Conservation (phyloP, 2,888 invertebrate genomes). For the Nysson spinosus region DNA sequence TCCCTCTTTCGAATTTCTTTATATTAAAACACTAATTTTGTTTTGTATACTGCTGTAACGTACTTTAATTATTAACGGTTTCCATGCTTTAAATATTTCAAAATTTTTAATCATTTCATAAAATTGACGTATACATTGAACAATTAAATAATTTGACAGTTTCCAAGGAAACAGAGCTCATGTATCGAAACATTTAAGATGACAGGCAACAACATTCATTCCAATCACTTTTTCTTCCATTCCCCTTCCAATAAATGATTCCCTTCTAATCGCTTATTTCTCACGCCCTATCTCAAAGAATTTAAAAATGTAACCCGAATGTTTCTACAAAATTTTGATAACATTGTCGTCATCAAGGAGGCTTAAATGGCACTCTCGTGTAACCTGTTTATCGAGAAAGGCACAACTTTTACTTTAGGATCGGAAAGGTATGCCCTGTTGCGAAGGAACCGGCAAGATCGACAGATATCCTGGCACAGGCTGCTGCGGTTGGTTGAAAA, state of each 20-base stretch:
- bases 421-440: slow-evolving; percentile 58
- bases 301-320: slow-evolving; percentile 41
- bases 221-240: neutral
- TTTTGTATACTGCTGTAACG: too few relatives aligned
- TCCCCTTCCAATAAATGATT: slow-evolving; percentile 4
- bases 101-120: too few relatives aligned
- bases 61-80: too few relatives aligned
- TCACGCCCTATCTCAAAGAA: slow-evolving; percentile 6
- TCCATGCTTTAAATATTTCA: too few relatives aligned
- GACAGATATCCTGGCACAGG: slow-evolving; percentile 50
- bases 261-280: neutral
- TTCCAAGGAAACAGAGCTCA: neutral
- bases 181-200: neutral
- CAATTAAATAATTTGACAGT: neutral
- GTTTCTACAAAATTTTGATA: neutral
- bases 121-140: neutral
- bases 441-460: slow-evolving; percentile 38
- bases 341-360: neutral
- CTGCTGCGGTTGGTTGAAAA: slow-evolving; percentile 61
- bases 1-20: too few relatives aligned
- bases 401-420: slow-evolving; percentile 3
- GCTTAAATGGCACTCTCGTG: slow-evolving; percentile 33
- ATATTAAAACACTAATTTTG: too few relatives aligned
- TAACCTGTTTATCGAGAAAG: neutral
- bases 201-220: slow-evolving; percentile 7